phyloP scores from a whole-genome alignment of 2,113 vertebrate species.

The Eublepharis macularius region DNA sequence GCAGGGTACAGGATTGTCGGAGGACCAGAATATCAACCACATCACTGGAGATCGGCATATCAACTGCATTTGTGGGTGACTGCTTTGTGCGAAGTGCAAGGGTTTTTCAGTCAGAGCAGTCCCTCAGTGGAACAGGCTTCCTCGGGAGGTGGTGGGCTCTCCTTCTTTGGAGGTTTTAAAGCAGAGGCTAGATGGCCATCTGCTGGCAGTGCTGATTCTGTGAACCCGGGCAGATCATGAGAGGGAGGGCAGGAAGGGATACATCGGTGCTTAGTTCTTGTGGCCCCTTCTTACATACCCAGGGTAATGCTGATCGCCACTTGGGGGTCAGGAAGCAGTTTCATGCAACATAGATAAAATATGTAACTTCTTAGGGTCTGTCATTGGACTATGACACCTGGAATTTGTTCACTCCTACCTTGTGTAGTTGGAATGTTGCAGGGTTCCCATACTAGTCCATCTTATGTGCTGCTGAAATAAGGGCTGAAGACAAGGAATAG shows the following conservation, averaged over 20 bases:
- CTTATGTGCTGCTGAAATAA: not conserved
- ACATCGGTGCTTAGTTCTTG: no score
- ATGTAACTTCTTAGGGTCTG: not conserved
- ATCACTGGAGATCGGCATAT: not conserved
- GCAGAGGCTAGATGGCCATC: no score
- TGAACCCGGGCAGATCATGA: not conserved
- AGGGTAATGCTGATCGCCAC: no score
- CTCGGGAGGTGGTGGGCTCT: no score
- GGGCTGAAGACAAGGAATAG: not conserved
- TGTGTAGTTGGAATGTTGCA: not conserved
- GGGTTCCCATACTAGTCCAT: not conserved
- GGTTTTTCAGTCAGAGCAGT: no score
- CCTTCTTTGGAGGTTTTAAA: no score
- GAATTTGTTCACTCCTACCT: not conserved
- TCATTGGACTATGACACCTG: not conserved
- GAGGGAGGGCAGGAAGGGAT: no score
- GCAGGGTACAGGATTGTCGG: not conserved
- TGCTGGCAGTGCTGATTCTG: no score
- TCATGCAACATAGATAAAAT: not conserved
- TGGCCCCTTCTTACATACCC: no score
- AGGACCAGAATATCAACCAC: slow-evolving; percentile 6
- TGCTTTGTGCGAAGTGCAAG: no score
- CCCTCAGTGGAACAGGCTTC: no score
- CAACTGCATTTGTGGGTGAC: not conserved
- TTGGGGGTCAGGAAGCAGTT: no score